phyloP scores from a whole-genome alignment of 64 coral and sea anemone genomes.

The Porites lutea region DNA sequence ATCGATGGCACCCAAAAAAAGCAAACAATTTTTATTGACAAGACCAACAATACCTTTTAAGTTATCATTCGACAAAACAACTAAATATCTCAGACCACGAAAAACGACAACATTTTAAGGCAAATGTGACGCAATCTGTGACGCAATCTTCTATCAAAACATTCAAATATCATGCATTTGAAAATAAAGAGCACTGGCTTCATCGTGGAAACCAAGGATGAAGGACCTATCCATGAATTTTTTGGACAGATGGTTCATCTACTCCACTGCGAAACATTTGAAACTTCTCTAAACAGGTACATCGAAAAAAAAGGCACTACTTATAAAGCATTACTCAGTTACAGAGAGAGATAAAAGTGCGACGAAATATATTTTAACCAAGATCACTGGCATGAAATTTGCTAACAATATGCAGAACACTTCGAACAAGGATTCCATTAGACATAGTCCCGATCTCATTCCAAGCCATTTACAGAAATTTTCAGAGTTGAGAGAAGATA shows the following conservation, averaged over 20 bases:
- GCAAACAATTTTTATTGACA: no score
- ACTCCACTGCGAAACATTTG: not conserved
- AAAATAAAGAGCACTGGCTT: constrained; percentile 17
- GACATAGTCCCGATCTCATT: not conserved
- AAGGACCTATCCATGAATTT: not conserved
- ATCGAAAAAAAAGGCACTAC: constrained; percentile 8
- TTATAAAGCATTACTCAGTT: constrained; percentile 19
- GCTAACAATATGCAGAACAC: constrained; percentile 8
- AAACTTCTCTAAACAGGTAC: constrained; percentile 19
- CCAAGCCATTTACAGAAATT: constrained; percentile 9
- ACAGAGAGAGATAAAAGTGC: constrained; percentile 54
- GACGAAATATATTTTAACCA: constrained; percentile 36
- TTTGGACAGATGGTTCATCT: not conserved
- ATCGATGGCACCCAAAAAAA: no score
- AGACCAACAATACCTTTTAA: no score
- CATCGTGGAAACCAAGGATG: constrained; percentile 24
- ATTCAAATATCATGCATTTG: constrained; percentile 17
- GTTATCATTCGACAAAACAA: no score
- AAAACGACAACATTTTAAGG: no score
- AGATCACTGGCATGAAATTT: constrained; percentile 52
- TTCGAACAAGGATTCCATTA: constrained; percentile 24
- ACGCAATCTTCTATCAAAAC: not conserved
- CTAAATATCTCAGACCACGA: no score
- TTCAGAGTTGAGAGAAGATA: constrained; percentile 28
- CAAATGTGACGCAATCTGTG: no score